Evolutionary conservation across 2,113 vertebrate genomes (phyloP), one percentile per base, ranked within the genome.

Genomic region (Aix galericulata): DNA sequence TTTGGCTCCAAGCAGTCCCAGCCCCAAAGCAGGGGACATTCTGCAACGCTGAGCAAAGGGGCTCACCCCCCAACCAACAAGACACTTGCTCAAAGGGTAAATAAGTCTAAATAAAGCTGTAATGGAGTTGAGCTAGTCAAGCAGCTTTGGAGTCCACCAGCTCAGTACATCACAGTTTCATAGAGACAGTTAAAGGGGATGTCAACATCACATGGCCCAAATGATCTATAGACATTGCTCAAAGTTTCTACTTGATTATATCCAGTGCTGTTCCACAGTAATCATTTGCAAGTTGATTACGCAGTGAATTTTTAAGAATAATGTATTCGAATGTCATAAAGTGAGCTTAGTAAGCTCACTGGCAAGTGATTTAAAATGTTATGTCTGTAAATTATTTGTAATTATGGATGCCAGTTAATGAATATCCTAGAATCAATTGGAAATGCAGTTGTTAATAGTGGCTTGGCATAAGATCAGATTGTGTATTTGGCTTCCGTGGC

Each of bases 281-380:
- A 88, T 94, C 86, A 92, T 84, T 87, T 95, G 76, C 92, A 92
- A 85, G 77, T 68, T 95, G 93, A 95, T 90, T 95, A 86, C 85
- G 89, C 71, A 42, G 94, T 94, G 91, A 84, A 93, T 92, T 94
- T 96, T 91, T 82, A 89, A 93, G 78, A 91, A 74, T 91, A 79
- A 96, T 94, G 42, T 80, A 88, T 95, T 89, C 72, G 92, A 92
- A n/a, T 97, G 88, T 96, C 88, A 94, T 96, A 90, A 93, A 94
- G 84, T 17, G 6, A 86, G 91, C 80, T 93, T 67, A 67, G 68
- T 88, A 90, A 95, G 74, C 83, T 94, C 90, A 78, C 85, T 93
- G 59, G 62, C 36, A 93, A 95, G 82, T 88, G 68, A 96, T 89
- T 97, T 95, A 89, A 96, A 95, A 80, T 96, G 52, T 73, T 93